A percentile compares a stretch with the other conserved stretches of the same genome.
Evolutionary conservation across 2,888 invertebrate genomes (phyloP).

Genomic region (Epinotia demarniana): DNA sequence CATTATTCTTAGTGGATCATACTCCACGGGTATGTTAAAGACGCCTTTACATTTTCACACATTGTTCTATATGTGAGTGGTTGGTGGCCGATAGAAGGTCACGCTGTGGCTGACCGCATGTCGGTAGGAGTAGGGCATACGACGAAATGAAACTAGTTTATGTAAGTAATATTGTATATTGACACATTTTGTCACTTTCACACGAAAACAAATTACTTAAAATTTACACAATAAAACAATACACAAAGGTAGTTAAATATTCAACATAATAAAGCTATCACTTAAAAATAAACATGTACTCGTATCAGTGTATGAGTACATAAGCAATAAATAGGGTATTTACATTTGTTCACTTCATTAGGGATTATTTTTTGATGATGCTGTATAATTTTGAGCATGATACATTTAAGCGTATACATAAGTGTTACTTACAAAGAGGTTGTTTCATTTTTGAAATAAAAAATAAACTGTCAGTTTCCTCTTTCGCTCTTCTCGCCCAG

Average conservation of each 20-base stretch:
- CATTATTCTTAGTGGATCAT: slow-evolving; percentile 14
- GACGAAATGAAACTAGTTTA: slow-evolving; percentile 63
- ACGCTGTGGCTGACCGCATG: slow-evolving; percentile 11
- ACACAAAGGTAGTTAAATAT: slow-evolving; percentile 75
- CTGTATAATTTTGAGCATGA: slow-evolving; percentile 44
- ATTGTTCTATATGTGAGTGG: slow-evolving; percentile 21
- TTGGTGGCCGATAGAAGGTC: neutral
- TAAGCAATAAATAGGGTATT: slow-evolving; percentile 67
- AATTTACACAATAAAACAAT: slow-evolving; percentile 80
- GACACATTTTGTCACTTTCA: slow-evolving; percentile 81
- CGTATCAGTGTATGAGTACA: slow-evolving; percentile 61
- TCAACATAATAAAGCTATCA: slow-evolving; percentile 78
- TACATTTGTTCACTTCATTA: slow-evolving; percentile 54
- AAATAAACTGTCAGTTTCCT: slow-evolving; percentile 40
- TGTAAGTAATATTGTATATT: slow-evolving; percentile 81
- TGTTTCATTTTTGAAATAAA: slow-evolving; percentile 38
- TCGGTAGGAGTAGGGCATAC: slow-evolving; percentile 26
- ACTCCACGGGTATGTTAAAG: slow-evolving; percentile 16
- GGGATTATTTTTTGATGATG: slow-evolving; percentile 30
- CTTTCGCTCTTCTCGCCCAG: slow-evolving; percentile 27
- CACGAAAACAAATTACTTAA: slow-evolving; percentile 80
- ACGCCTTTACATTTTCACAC: slow-evolving; percentile 30
- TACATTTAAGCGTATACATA: slow-evolving; percentile 38
- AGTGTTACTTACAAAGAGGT: slow-evolving; percentile 43
- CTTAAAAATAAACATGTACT: slow-evolving; percentile 72